Evolutionary conservation across 2,113 vertebrate species (phyloP).

Genomic region (Silurus meridionalis): DNA sequence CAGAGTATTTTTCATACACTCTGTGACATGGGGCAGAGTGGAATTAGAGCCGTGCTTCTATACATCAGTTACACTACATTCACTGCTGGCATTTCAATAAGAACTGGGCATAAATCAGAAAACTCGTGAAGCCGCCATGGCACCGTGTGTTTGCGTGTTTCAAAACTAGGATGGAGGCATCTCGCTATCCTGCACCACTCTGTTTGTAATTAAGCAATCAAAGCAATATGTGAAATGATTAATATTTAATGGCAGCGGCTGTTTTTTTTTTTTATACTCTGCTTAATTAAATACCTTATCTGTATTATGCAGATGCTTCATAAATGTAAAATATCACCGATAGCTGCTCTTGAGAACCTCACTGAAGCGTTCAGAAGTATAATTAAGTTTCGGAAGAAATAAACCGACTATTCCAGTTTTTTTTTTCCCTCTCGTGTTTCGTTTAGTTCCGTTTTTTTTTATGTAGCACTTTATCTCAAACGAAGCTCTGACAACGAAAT

Average conservation of each 20-base stretch:
- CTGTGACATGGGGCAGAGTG: constrained; percentile 27
- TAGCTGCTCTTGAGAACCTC: constrained; percentile 71
- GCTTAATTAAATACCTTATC: constrained; percentile 81
- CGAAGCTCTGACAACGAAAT: constrained; percentile 62
- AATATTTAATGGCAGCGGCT: constrained; percentile 73
- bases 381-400: constrained; percentile 72
- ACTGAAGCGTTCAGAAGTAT: constrained; percentile 76
- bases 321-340: constrained; percentile 79
- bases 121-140: neutral
- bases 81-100: constrained; percentile 47
- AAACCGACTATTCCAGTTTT: constrained; percentile 54
- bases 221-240: constrained; percentile 73
- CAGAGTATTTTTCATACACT: constrained; percentile 29
- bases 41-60: constrained; percentile 38
- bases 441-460: constrained; percentile 22
- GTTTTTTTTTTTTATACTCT: constrained; percentile 61
- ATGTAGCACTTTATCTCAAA: constrained; percentile 60
- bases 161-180: constrained; percentile 50
- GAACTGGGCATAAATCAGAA: constrained; percentile 40
- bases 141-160: constrained; percentile 1
- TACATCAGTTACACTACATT: constrained; percentile 46
- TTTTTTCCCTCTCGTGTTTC: constrained; percentile 45
- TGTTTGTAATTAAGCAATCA: constrained; percentile 76
- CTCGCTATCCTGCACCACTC: constrained; percentile 49
- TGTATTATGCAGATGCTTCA: constrained; percentile 77